Base-by-base conservation (phyloP, 1,140 invertebrate genomes). In the Hesperophylax magnus region DNA sequence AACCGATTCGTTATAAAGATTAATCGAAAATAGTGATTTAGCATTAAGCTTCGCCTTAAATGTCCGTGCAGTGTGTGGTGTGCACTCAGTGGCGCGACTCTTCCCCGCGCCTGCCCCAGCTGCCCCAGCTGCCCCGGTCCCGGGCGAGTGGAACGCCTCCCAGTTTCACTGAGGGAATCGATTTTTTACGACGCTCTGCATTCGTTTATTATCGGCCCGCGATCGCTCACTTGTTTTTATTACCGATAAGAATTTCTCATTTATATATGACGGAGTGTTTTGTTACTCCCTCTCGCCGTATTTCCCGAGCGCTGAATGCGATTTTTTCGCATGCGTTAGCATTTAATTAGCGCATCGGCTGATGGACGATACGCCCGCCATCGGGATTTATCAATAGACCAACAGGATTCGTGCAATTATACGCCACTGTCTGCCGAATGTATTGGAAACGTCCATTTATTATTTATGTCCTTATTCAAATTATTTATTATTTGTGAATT, bases 141-240 rank as follows among this genome's bases (percentile, higher is more conserved):
- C 54, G n/a, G 3, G 11, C 24, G n/a, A 18, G 20, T 24, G 71
- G 39, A 69, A 53, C 39, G n/a, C 72, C 72, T 20, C 54, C 72
- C 72, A 76, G 58, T 76, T 56, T 76, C 60, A 76, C 34, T 76
- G 24, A 18, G 27, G 72, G 56, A 76, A 76, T 76, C 72, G 72
- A 58, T 76, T 76, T 75, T 76, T 76, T 76, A 76, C 72, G 72
- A 60, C 54, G 72, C 72, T 60, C 72, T 61, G 53, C 72, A 76
- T 76, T 76, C 56, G 72, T 60, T 76, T 76, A 76, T 76, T 76
- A 76, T 76, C 72, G 72, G 54, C 15, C 56, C 54, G 72, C 72
- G 72, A 76, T 76, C 72, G 72, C 72, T 76, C 72, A 76, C 72
- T 76, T 61, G 56, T 76, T 76, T 76, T 76, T 76, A 76, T 76